Percentiles rank a stretch among this genome's conserved stretches.
Conservation (phyloP, 1,140 invertebrate genomes). For the Euglossa dilemma region DNA sequence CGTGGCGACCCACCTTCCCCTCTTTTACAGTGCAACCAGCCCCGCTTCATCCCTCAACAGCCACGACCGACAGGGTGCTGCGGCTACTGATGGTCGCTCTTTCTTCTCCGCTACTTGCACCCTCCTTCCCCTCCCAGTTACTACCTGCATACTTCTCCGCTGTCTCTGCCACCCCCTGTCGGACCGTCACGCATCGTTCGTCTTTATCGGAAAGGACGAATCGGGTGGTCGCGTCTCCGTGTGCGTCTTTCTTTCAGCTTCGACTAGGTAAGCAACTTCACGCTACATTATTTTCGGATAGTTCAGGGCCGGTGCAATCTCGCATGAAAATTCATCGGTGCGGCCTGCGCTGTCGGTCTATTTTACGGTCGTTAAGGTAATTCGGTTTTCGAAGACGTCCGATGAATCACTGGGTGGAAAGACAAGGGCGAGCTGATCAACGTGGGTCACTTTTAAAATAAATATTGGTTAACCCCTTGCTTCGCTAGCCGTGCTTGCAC, state of each 20-base stretch:
- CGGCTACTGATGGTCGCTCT: constrained; percentile 32
- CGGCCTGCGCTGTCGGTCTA: constrained; percentile 12
- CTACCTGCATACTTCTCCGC: background rate
- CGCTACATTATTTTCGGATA: constrained; percentile 32
- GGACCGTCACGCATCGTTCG: background rate
- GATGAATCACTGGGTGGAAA: constrained; percentile 7
- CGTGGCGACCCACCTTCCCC: constrained; percentile 65
- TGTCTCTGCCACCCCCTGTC: background rate
- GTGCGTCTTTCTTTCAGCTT: background rate
- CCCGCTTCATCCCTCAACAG: constrained; percentile 48
- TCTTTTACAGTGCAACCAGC: constrained; percentile 43
- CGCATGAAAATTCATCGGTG: constrained; percentile 7
- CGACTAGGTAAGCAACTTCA: background rate
- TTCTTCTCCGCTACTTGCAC: background rate
- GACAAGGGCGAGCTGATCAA: constrained; percentile 13
- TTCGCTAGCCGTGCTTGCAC: too few species aligned
- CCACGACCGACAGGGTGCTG: background rate
- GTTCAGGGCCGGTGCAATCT: constrained; percentile 30
- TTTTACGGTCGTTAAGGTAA: constrained; percentile 33
- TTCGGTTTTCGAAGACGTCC: constrained; percentile 35
- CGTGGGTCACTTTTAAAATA: constrained; percentile 25
- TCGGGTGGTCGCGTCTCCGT: background rate
- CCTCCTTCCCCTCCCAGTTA: background rate
- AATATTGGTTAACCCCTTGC: background rate
- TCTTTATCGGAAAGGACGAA: background rate